Conservation (phyloP, 2,797 vertebrate genomes). For the Intellagama lesueurii region DNA sequence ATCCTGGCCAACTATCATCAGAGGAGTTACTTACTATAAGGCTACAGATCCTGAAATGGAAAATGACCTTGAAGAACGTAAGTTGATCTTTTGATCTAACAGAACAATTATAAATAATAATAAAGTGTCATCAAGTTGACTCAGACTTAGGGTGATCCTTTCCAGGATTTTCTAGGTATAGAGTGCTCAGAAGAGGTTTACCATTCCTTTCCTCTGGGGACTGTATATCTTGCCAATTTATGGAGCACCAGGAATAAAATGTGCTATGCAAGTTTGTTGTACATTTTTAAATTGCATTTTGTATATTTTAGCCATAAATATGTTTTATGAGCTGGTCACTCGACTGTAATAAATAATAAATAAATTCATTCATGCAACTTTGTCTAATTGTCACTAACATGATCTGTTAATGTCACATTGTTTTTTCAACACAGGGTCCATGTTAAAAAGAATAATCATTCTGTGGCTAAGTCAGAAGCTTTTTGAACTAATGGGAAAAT, state of each 20-base stretch:
- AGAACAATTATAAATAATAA: too few species aligned
- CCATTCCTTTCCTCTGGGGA: too few species aligned
- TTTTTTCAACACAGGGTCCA: not conserved
- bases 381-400: too few species aligned
- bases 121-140: too few species aligned
- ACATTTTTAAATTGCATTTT: too few species aligned
- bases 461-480: not conserved
- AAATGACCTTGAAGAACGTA: slow-evolving; percentile 90
- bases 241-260: not conserved
- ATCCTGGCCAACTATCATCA: slow-evolving; percentile 84
- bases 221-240: too few species aligned
- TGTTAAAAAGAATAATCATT: not conserved
- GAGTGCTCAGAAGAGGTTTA: too few species aligned
- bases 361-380: not conserved
- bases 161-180: too few species aligned
- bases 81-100: slow-evolving; percentile 70
- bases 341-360: too few species aligned
- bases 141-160: too few species aligned
- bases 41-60: slow-evolving; percentile 88
- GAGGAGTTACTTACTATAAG: slow-evolving; percentile 96
- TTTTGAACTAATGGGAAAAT: not conserved
- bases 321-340: too few species aligned
- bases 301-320: too few species aligned
- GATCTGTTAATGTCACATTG: not conserved
- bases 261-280: not conserved